A percentile compares a stretch with the other conserved stretches of the same genome.
Evolutionary conservation across 1,140 invertebrate genomes (phyloP).

Genomic region (Tribolium castaneum): DNA sequence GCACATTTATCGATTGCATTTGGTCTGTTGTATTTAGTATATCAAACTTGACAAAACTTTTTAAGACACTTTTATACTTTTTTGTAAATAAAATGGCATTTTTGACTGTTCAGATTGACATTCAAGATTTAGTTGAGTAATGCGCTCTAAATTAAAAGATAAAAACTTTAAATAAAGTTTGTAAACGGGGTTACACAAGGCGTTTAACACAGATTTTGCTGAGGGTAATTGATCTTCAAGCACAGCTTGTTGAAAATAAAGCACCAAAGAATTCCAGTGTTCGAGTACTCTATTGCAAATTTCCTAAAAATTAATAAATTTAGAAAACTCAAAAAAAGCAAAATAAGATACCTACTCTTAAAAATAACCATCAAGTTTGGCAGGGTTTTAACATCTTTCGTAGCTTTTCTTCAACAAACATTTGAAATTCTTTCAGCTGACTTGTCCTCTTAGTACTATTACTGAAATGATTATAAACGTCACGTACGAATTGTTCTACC

Average conservation of each 20-base stretch:
- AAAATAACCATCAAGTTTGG: slow-evolving; percentile 63
- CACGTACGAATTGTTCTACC: neutral
- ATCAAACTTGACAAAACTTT: neutral
- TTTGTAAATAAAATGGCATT: slow-evolving; percentile 11
- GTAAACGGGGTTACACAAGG: neutral
- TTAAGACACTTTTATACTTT: slow-evolving; percentile 9
- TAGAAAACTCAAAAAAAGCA: neutral
- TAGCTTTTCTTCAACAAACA: slow-evolving; percentile 56
- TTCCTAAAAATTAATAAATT: slow-evolving; percentile 11
- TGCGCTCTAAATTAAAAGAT: neutral
- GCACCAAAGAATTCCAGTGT: slow-evolving; percentile 30
- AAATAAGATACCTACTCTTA: slow-evolving; percentile 51
- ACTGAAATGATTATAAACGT: slow-evolving; percentile 55
- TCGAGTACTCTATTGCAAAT: slow-evolving; percentile 19
- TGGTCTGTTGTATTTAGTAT: neutral
- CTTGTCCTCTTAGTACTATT: slow-evolving; percentile 56
- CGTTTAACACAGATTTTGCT: neutral
- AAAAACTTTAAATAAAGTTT: neutral
- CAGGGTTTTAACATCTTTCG: slow-evolving; percentile 60
- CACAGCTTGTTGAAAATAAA: slow-evolving; percentile 25
- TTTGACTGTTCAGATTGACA: neutral
- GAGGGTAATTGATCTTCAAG: neutral
- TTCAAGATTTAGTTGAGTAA: neutral
- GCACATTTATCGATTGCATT: neutral
- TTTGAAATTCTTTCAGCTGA: slow-evolving; percentile 58